Evolutionary conservation across 2,888 invertebrate genomes (phyloP).

Genomic region (Hartigia nigra): DNA sequence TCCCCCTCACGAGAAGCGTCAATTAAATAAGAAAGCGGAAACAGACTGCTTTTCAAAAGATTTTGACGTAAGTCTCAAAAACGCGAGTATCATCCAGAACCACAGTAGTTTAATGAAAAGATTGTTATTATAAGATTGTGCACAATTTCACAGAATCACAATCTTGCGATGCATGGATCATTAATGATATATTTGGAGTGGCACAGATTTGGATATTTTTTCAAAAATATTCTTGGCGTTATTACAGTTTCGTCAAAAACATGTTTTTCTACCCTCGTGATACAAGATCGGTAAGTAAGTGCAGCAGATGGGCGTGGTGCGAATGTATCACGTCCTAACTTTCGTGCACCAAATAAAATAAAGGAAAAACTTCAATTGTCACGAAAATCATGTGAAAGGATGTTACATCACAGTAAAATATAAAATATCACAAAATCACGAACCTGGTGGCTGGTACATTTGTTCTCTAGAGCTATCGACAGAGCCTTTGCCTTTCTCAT

Average conservation of each 20-base stretch:
- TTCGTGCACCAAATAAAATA: neutral
- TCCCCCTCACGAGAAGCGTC: neutral
- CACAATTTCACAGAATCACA: neutral
- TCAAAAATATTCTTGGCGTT: neutral
- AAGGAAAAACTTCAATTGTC: neutral
- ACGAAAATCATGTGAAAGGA: neutral
- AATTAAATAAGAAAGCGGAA: neutral
- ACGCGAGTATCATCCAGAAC: neutral
- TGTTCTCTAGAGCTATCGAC: slow-evolving; percentile 52
- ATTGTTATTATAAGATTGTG: neutral
- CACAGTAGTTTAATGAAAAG: neutral
- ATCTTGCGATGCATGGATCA: too few species aligned
- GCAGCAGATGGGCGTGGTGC: neutral
- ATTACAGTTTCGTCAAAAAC: neutral
- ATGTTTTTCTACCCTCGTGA: neutral
- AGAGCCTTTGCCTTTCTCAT: slow-evolving; percentile 54
- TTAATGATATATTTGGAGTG: too few species aligned
- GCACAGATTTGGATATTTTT: neutral
- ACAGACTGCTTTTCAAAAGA: neutral
- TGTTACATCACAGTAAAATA: neutral
- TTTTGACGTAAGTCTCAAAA: neutral
- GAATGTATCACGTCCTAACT: neutral
- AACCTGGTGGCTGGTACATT: slow-evolving; percentile 65
- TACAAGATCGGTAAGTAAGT: neutral
- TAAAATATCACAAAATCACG: slow-evolving; percentile 24